Evolutionary conservation across 2,888 invertebrate species (phyloP), one percentile per base, ranked within the genome.

Genomic region (Meloe dianella): DNA sequence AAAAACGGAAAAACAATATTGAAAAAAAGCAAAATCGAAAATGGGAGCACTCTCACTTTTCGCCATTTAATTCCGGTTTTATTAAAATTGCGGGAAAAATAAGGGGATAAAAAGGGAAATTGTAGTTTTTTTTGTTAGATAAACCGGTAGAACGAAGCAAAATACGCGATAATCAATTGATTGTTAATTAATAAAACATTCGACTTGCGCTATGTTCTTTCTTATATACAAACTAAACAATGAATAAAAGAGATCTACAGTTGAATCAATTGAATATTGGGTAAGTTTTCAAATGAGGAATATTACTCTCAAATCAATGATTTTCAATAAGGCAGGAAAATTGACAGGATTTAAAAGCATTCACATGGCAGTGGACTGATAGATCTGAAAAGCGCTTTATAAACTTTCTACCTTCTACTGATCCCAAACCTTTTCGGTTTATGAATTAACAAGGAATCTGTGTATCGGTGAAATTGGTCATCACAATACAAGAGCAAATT

Each of bases 111-210:
- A 7, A 32, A 32, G 10, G 9, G 32, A 8, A 27, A 27, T 27
- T 35, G 7, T 30, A 1, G 30, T 3, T 12, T 12, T 35, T 38
- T 41, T 41, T 17, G 4, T 27, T 27, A 27, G 27, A 4, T 27
- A 27, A 27, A 27, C 27, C 2, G 3, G 35, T 35, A 2, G 14
- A 35, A 35, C 1, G 7, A n/a, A n/a, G 41, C 17, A 41, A 17
- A 17, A 32, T 1, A 5, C 2, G 32, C 7, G 10, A n/a, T 17
- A 41, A 41, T 17, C 1, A 41, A 38, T 4, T n/a, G 17, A 41
- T 17, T 41, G n/a, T 41, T 41, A 41, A 41, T 41, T 41, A 41
- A n/a, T 41, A 41, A 41, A 41, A 41, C 38, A 38, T n/a, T n/a
- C 38, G 4, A 27, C 27, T 27, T 27, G 27, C 4, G 4, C 2